Base-by-base conservation (phyloP, 2,113 vertebrate genomes). In the Misgurnus mizolepis region DNA sequence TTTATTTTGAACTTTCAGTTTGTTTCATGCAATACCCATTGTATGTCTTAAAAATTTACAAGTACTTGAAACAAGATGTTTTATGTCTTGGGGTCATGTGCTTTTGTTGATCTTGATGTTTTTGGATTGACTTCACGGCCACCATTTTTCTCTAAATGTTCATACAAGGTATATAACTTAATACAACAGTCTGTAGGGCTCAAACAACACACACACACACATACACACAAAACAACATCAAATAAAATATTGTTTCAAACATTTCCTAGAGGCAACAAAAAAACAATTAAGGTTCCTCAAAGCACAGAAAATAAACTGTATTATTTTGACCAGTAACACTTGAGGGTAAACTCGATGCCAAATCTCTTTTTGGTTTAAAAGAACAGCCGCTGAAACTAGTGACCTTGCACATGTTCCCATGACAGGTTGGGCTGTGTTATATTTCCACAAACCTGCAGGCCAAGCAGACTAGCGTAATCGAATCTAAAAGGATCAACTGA, bases 401-500 rank as follows among this genome's bases (percentile, higher is more conserved):
- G 60, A 75, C 73, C 73, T 75, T 75, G 73, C 60, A 64, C 58
- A 18, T 50, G 73, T 49, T 64, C 22, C 73, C 18, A 75, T 75
- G 27, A 12, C 41, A 75, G 41, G 3, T 56, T 74, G 56, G 56
- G 40, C 12, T 64, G 64, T 39, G 73, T 75, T 61, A 62, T 75
- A 17, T 75, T 75, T 64, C 43, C 60, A 49, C 58, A 75, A 64
- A 17, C 73, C 73, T 75, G 43, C 73, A 64, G 73, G 73, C 73
- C 73, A 64, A 64, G 58, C 58, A 64, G 58, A 64, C 73, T 75
- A 15, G 49, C 58, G 64, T 75, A 49, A 75, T 75, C 43, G 73
- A 75, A 75, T 62, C 49, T 75, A 75, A 64, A 75, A 75, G 43
- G 49, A 75, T 64, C 73, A 75, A 75, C 73, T 27, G 58, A 64